Base-by-base conservation (phyloP, 1,140 invertebrate species). In the Epicauta chinensis region DNA sequence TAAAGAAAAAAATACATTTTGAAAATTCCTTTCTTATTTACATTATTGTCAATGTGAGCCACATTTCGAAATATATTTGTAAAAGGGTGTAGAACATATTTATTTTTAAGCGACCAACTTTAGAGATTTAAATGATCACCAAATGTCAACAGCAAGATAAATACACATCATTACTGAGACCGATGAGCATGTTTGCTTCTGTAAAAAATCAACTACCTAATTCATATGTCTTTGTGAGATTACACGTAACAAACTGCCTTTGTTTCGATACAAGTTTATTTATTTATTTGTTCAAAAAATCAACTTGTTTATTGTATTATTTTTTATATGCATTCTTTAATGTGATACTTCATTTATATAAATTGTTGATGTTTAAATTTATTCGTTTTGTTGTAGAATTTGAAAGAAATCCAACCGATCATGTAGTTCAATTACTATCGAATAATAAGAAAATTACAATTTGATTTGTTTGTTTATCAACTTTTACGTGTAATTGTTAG, bases 51-150 rank as follows among this genome's bases (percentile, higher is more conserved):
- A 38, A 34, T 23, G 34, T 29, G 30, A 38, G 32, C 38, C 38
- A 43, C 45, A 30, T 47, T 47, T 15, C 45, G 45, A 37, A 34
- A 47, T 47, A 47, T 47, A 47, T 47, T 47, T 35, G 45, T 47
- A 37, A 37, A 37, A 37, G 17, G 36, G 45, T 17, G 34, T 17
- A 23, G 36, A 7, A 17, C 10, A 47, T 38, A 47, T 47, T 47
- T 47, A 47, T 47, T 47, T 47, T 47, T 47, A 47, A 47, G 45
- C 16, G 16, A 38, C 34, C 45, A 47, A 47, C 45, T 47, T 47
- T 47, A 47, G 45, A 47, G 38, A 38, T 47, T 47, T 17, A 37
- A 47, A 37, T 47, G 31, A 47, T 47, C 15, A 47, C 45, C 16
- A 29, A 47, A 47, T 47, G 45, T 23, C 45, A 47, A 47, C 45